Percentiles rank a stretch among this genome's conserved stretches.
phyloP scores from a whole-genome alignment of 2,797 vertebrate genomes.

The Fistularia tabacaria region DNA sequence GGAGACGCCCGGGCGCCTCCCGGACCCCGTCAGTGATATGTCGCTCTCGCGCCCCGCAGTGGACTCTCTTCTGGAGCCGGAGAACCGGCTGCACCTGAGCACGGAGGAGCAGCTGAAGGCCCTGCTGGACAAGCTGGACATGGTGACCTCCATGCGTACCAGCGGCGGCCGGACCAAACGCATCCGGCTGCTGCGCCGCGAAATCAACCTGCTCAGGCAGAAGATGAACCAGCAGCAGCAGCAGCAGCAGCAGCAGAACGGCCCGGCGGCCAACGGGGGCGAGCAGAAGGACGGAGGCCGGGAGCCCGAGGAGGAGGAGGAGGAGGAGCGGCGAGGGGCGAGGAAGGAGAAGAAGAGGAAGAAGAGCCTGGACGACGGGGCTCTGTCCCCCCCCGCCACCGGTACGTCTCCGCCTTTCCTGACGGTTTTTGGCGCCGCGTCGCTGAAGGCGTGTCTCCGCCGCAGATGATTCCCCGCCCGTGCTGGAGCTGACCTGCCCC shows the following conservation, averaged over 20 bases:
- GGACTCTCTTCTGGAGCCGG: constrained; percentile 87
- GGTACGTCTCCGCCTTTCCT: no score
- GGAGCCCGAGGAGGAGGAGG: constrained; percentile 35
- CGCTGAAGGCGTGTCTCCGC: no score
- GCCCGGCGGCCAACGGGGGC: constrained; percentile 68
- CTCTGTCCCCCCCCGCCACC: constrained; percentile 20
- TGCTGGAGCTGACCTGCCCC: constrained; percentile 88
- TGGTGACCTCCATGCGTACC: constrained; percentile 86
- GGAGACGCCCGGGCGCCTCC: neutral
- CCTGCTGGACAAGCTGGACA: constrained; percentile 91
- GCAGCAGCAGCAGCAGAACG: constrained; percentile 77
- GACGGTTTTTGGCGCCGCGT: no score
- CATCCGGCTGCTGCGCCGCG: constrained; percentile 85
- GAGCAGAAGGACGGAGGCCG: constrained; percentile 44
- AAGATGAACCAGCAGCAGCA: constrained; percentile 82
- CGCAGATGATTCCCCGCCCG: constrained; percentile 85
- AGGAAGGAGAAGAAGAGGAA: constrained; percentile 37
- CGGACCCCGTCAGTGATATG: neutral
- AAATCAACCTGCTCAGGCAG: constrained; percentile 89
- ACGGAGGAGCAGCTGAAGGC: constrained; percentile 90
- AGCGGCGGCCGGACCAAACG: constrained; percentile 92
- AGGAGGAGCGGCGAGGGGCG: constrained; percentile 8
- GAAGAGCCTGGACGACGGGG: constrained; percentile 33
- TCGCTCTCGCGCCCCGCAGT: constrained; percentile 70
- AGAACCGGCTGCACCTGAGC: constrained; percentile 88